Evolutionary conservation across 1,140 invertebrate genomes (phyloP).

Genomic region (Triops cancriformis): DNA sequence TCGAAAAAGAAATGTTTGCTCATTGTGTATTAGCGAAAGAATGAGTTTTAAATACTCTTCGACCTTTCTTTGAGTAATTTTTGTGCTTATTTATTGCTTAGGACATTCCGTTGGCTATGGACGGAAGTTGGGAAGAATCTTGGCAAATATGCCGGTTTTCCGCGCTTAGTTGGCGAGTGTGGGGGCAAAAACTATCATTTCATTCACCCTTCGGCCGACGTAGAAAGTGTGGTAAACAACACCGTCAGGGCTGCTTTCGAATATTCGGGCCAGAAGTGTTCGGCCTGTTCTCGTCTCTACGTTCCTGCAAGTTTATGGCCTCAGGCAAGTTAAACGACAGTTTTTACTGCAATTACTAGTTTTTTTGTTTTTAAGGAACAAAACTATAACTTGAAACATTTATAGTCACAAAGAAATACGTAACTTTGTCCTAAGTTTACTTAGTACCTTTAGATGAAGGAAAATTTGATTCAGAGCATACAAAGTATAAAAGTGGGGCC

Average conservation of each 20-base stretch:
- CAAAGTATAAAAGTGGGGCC: constrained; percentile 75
- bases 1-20: not conserved
- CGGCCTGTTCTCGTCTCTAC: constrained; percentile 93
- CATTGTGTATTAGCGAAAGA: no score
- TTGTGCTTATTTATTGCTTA: constrained; percentile 42
- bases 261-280: constrained; percentile 96
- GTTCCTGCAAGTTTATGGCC: constrained; percentile 85
- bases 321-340: constrained; percentile 46
- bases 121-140: constrained; percentile 85
- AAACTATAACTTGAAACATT: no score
- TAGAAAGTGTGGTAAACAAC: constrained; percentile 66
- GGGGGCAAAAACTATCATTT: constrained; percentile 99
- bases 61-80: no score
- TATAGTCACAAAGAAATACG: no score
- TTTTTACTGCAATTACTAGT: no score
- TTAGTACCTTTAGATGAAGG: constrained; percentile 51
- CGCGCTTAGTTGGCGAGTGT: constrained; percentile 89
- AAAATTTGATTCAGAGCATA: constrained; percentile 56
- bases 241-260: constrained; percentile 92
- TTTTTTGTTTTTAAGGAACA: no score
- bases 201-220: constrained; percentile 82
- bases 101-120: constrained; percentile 91
- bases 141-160: constrained; percentile 77
- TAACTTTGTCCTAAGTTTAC: no score
- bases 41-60: no score